Percentiles rank a stretch among this genome's conserved stretches.
phyloP scores from a whole-genome alignment of 2,797 vertebrate genomes.

The Malurus splendens region DNA sequence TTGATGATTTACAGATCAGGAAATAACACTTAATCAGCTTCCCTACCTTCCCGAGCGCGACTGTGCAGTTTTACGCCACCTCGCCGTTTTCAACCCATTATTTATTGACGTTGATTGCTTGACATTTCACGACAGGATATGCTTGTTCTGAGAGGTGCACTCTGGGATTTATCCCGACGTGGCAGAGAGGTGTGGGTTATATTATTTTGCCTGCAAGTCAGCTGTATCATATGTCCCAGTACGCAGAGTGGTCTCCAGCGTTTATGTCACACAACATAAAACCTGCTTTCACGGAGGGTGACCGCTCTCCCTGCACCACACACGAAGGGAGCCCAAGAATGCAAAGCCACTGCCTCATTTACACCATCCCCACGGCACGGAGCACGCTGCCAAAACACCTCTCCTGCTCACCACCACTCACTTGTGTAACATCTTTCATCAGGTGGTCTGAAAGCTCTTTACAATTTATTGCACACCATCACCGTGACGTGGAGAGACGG shows the following conservation, averaged over 20 bases:
- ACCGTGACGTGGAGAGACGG: background rate
- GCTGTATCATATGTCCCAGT: slow-evolving; percentile 18
- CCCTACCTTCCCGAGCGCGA: background rate
- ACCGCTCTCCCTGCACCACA: background rate
- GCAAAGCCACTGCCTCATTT: slow-evolving; percentile 7
- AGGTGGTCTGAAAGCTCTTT: background rate
- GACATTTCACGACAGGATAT: slow-evolving; percentile 45
- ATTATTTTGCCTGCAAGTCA: slow-evolving; percentile 23
- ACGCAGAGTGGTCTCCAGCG: background rate
- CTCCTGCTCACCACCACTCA: background rate
- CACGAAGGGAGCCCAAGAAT: slow-evolving; percentile 21
- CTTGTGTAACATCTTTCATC: background rate
- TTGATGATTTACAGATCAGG: slow-evolving; percentile 73
- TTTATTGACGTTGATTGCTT: slow-evolving; percentile 55
- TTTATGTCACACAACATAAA: slow-evolving; percentile 41
- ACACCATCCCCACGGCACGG: background rate
- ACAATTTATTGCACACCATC: background rate
- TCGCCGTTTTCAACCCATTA: slow-evolving; percentile 49
- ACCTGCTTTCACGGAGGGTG: background rate
- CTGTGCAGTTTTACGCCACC: slow-evolving; percentile 47
- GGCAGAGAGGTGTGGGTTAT: slow-evolving; percentile 25
- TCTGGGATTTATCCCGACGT: slow-evolving; percentile 26
- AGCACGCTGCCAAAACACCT: background rate
- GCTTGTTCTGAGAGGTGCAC: slow-evolving; percentile 22
- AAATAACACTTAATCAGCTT: slow-evolving; percentile 73